phyloP scores from a whole-genome alignment of 2,888 invertebrate genomes.

The Perizoma flavofasciatum region DNA sequence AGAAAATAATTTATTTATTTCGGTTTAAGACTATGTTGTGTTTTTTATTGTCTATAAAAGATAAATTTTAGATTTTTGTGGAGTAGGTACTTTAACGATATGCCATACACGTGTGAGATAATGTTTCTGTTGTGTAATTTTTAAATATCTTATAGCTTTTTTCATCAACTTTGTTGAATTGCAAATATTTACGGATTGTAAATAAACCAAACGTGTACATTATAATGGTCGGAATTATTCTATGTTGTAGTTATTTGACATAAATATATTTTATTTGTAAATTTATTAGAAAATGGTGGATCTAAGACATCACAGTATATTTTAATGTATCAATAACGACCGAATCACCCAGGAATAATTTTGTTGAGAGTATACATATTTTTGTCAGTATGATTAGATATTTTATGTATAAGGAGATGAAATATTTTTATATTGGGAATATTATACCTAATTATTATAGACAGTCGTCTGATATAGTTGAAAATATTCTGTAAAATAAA shows the following conservation, averaged over 20 bases:
- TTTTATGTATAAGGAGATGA: conserved; percentile 71
- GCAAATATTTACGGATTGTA: conserved; percentile 38
- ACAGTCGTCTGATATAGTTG: conserved; percentile 73
- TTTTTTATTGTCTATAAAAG: conserved; percentile 77
- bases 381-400: conserved; percentile 67
- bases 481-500: conserved; percentile 80
- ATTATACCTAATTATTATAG: conserved; percentile 65
- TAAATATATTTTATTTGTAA: conserved; percentile 48
- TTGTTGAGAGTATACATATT: conserved; percentile 65
- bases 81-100: conserved; percentile 65
- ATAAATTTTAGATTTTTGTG: conserved; percentile 65
- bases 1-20: conserved; percentile 81
- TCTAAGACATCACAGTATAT: conserved; percentile 54
- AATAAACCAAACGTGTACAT: conserved; percentile 37
- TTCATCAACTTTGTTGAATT: conserved; percentile 38
- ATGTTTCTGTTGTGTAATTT: conserved; percentile 76
- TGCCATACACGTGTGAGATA: conserved; percentile 81
- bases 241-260: conserved; percentile 34
- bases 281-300: conserved; percentile 36
- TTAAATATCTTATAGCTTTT: conserved; percentile 56
- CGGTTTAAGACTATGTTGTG: conserved; percentile 80
- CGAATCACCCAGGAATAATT: conserved; percentile 40
- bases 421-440: conserved; percentile 83
- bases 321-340: conserved; percentile 35
- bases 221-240: conserved; percentile 29